Evolutionary conservation across 2,797 vertebrate species (phyloP).

Genomic region (Hafferia zeledoni): DNA sequence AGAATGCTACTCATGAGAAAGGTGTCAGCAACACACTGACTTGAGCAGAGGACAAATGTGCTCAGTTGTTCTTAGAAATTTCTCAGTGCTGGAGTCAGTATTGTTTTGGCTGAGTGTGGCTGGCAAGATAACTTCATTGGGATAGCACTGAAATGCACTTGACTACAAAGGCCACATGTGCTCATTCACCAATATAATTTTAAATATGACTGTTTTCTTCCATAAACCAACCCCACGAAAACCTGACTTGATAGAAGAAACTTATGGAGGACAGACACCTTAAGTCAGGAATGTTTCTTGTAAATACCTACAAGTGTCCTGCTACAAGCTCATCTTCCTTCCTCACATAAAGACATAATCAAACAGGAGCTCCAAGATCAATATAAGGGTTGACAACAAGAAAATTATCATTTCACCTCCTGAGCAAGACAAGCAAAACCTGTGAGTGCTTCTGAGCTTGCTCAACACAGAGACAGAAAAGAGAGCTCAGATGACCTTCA

Average conservation of each 20-base stretch:
- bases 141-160: neutral
- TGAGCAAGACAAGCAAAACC: neutral
- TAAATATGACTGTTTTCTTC: neutral
- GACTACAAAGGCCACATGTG: neutral
- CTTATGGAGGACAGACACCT: neutral
- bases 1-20: neutral
- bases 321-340: neutral
- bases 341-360: neutral
- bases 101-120: neutral
- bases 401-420: neutral
- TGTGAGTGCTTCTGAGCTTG: neutral
- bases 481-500: neutral
- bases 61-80: neutral
- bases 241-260: neutral
- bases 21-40: neutral
- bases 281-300: neutral
- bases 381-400: neutral
- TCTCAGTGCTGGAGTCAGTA: neutral
- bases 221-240: neutral
- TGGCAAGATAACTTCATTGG: neutral
- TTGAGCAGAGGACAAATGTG: rapidly evolving
- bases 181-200: neutral
- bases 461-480: neutral
- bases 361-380: neutral
- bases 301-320: neutral